phyloP scores from a whole-genome alignment of 2,113 vertebrate genomes.

The Pelvicachromis taeniatus region DNA sequence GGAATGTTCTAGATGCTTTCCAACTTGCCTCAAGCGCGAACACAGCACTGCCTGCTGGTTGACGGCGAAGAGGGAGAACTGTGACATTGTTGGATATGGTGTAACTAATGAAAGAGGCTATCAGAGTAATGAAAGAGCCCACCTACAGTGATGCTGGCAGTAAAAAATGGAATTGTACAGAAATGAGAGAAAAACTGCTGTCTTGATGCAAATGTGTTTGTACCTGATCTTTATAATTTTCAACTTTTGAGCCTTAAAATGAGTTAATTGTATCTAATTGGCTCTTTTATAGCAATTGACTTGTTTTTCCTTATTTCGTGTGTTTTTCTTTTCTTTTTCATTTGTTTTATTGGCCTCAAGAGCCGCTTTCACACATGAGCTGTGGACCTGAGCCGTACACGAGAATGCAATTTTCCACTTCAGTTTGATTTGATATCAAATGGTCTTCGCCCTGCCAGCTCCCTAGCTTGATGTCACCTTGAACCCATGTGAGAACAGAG shows the following conservation, averaged over 20 bases:
- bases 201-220: not conserved
- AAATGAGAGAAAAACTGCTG: not conserved
- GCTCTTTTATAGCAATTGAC: not conserved
- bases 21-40: not conserved
- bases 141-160: not conserved
- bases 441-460: not conserved
- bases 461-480: not conserved
- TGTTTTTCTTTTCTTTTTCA: not conserved
- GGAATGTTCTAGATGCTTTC: conserved; percentile 25
- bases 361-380: not conserved
- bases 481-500: not conserved
- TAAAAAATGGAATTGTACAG: not conserved
- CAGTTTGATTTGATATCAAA: not conserved
- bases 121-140: not conserved
- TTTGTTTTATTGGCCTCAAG: not conserved
- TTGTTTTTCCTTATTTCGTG: not conserved
- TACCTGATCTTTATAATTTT: not conserved
- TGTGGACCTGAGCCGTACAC: not conserved
- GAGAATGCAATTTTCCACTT: not conserved
- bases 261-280: not conserved
- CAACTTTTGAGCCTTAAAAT: not conserved
- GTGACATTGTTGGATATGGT: not conserved
- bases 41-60: conserved; percentile 39
- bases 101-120: not conserved
- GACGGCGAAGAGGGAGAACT: not conserved